These are phyloP conservation scores for Castor canadensis DNA, from an alignment of 2,113 vertebrate species.

Conservation along the genomic window DNA sequence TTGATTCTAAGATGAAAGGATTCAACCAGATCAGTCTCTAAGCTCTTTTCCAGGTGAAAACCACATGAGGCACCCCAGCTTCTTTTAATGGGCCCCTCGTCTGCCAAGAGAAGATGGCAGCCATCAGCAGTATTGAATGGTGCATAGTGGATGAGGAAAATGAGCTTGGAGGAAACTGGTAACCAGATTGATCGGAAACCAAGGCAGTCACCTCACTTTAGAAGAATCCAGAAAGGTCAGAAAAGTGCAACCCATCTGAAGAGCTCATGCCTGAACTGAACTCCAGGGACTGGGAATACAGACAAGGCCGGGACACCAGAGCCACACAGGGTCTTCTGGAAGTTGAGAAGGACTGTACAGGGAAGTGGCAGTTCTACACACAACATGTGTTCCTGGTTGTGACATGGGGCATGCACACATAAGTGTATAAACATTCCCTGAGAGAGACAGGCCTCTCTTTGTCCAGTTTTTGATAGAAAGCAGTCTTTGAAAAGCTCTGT, in stretches of 20 bases:
- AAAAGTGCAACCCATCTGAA: neutral
- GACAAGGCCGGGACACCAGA: neutral
- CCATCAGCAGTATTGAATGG: neutral
- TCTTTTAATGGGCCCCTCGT: neutral
- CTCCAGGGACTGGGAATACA: neutral
- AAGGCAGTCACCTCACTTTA: too few species aligned
- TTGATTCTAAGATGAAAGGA: neutral
- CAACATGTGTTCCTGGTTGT: rapidly evolving
- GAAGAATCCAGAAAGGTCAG: neutral
- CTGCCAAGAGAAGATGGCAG: neutral
- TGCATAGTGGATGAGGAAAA: neutral
- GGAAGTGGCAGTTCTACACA: neutral
- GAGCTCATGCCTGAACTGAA: neutral
- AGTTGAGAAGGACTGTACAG: neutral
- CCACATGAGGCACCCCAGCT: neutral
- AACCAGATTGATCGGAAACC: neutral
- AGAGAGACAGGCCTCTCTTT: neutral
- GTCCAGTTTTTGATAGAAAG: neutral
- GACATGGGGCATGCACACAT: rapidly evolving
- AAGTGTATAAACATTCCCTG: neutral
- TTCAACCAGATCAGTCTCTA: too few species aligned
- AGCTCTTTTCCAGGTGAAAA: neutral
- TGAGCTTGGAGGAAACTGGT: neutral
- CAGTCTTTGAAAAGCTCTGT: conserved; percentile 53
- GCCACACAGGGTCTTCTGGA: neutral